Conservation (phyloP, 2,113 vertebrate species). For the Mixornis gularis region DNA sequence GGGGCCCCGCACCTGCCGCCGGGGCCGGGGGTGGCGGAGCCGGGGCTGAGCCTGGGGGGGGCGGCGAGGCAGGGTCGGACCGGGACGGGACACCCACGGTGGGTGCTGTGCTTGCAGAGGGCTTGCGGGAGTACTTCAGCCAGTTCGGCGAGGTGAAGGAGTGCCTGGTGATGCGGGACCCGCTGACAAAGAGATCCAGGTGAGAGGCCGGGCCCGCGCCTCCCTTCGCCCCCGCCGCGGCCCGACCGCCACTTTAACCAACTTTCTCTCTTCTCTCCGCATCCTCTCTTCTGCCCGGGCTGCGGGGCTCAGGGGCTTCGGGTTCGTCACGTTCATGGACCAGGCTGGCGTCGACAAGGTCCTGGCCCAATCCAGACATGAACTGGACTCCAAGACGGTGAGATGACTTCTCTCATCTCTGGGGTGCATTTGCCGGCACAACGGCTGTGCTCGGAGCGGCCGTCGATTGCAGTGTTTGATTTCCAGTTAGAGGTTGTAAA, state of each 20-base stretch:
- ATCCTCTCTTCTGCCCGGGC: constrained; percentile 47
- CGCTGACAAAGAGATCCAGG: constrained; percentile 98
- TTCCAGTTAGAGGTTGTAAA: constrained; percentile 12
- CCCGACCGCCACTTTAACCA: constrained; percentile 72
- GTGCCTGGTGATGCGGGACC: constrained; percentile 99
- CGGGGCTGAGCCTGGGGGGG: background rate
- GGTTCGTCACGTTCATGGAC: constrained; percentile 97
- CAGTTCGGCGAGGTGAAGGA: constrained; percentile 99
- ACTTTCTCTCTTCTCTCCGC: constrained; percentile 68
- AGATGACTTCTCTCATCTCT: constrained; percentile 67
- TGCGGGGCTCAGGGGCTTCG: constrained; percentile 85
- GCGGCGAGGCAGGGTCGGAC: background rate
- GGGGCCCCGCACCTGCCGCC: background rate
- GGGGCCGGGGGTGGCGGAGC: constrained; percentile 13
- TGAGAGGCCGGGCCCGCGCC: constrained; percentile 78
- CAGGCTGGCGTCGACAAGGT: constrained; percentile 99
- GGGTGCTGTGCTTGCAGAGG: constrained; percentile 82
- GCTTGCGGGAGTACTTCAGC: constrained; percentile 98
- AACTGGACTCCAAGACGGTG: constrained; percentile 99
- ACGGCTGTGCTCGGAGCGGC: background rate
- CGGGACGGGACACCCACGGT: constrained; percentile 22
- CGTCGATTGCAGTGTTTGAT: background rate
- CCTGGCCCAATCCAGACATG: constrained; percentile 94
- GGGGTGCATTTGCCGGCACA: background rate
- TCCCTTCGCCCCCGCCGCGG: constrained; percentile 54